phyloP scores from a whole-genome alignment of 2,888 invertebrate genomes.

The Alviniconcha strummeri region DNA sequence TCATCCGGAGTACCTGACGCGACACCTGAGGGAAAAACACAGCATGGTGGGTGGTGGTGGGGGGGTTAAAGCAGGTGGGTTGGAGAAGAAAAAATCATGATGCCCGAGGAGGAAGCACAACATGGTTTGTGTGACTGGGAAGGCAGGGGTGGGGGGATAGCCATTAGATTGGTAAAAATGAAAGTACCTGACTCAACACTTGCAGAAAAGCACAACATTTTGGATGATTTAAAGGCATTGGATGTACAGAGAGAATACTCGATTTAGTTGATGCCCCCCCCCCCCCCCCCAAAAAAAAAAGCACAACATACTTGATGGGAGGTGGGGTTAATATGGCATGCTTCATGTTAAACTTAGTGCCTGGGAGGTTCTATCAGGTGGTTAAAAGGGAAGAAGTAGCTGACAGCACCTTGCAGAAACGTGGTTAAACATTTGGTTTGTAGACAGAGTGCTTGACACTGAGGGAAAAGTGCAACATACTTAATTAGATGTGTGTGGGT shows the following conservation, averaged over 20 bases:
- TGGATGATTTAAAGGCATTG: too few relatives aligned
- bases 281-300: too few relatives aligned
- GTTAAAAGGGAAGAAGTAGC: neutral
- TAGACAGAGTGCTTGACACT: neutral
- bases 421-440: too few relatives aligned
- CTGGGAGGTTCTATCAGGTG: neutral
- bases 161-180: too few relatives aligned
- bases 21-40: slow-evolving; percentile 9
- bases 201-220: too few relatives aligned
- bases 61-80: slow-evolving; percentile 7
- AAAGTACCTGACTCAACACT: neutral
- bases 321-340: too few relatives aligned
- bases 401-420: neutral
- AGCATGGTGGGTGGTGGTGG: slow-evolving; percentile 9
- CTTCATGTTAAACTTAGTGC: too few relatives aligned
- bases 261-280: too few relatives aligned
- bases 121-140: neutral
- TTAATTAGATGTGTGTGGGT: too few relatives aligned
- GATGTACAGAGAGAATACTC: too few relatives aligned
- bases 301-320: too few relatives aligned
- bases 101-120: neutral
- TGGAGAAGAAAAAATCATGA: neutral
- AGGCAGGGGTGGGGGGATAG: neutral
- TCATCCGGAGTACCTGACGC: slow-evolving; percentile 13
- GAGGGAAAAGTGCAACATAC: neutral